Conservation (phyloP, 2,888 invertebrate genomes). For the Hyalella azteca region DNA sequence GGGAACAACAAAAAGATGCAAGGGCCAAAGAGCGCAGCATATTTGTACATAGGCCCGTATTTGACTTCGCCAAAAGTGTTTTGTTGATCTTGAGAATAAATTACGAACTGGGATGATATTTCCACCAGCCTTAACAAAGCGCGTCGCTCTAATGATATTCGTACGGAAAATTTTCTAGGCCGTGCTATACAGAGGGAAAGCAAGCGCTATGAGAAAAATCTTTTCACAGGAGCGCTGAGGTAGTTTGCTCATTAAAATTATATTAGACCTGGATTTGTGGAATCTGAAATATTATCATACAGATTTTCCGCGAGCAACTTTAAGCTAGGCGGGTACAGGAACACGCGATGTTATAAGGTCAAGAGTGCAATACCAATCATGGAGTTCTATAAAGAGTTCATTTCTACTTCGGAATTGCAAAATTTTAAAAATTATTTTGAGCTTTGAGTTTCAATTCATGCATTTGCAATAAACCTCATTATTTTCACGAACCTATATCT, state of each 20-base stretch:
- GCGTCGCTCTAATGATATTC: background rate
- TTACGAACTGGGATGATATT: constrained; percentile 19
- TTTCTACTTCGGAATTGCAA: too few species aligned
- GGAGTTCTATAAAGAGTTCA: too few species aligned
- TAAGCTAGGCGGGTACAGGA: too few species aligned
- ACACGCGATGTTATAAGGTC: too few species aligned
- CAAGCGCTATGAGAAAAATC: background rate
- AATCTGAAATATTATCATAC: constrained; percentile 7
- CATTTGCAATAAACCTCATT: too few species aligned
- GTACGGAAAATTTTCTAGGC: constrained; percentile 17
- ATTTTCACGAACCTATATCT: too few species aligned
- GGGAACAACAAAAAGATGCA: constrained; percentile 24
- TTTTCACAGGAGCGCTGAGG: constrained; percentile 8
- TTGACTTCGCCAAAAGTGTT: constrained; percentile 34
- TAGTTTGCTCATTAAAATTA: constrained; percentile 30
- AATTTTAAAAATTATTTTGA: too few species aligned
- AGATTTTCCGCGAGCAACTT: too few species aligned
- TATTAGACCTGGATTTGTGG: constrained; percentile 22
- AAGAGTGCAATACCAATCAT: too few species aligned
- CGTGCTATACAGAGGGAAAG: background rate
- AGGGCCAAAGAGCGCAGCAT: constrained; percentile 30
- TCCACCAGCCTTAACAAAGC: background rate
- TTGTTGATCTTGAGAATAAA: constrained; percentile 35
- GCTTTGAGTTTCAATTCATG: too few species aligned
- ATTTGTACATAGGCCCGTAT: constrained; percentile 36